phyloP scores from a whole-genome alignment of 2,113 vertebrate species.

The Carassius carassius region DNA sequence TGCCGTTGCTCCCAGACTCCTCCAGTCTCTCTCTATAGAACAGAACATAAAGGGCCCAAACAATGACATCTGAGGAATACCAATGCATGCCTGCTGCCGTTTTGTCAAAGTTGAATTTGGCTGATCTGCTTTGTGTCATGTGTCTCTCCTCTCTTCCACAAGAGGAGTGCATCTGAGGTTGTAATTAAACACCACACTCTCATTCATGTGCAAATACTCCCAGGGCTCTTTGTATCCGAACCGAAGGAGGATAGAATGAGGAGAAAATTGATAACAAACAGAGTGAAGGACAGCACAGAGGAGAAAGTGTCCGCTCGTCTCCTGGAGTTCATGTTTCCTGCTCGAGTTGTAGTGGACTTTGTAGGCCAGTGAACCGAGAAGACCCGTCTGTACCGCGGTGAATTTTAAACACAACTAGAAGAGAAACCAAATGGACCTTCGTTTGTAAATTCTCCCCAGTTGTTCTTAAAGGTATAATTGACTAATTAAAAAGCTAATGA shows the following conservation, averaged over 20 bases:
- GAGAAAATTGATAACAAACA: constrained; percentile 31
- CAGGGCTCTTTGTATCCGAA: constrained; percentile 29
- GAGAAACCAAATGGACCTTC: not conserved
- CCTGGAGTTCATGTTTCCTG: constrained; percentile 11
- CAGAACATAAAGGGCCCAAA: constrained; percentile 23
- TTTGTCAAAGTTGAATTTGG: constrained; percentile 44
- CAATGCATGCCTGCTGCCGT: constrained; percentile 17
- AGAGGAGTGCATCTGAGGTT: constrained; percentile 10
- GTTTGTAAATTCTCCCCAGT: not conserved
- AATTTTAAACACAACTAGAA: constrained; percentile 19
- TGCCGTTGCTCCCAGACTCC: not conserved
- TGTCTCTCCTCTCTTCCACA: constrained; percentile 7
- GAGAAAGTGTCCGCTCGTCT: constrained; percentile 21
- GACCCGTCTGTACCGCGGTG: not conserved
- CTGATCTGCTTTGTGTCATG: constrained; percentile 38
- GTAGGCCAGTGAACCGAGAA: constrained; percentile 23
- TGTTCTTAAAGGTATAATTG: constrained; percentile 3
- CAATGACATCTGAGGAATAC: constrained; percentile 30
- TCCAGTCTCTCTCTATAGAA: constrained; percentile 1
- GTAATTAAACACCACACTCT: constrained; percentile 35
- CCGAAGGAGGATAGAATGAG: not conserved
- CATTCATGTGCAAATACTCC: constrained; percentile 40
- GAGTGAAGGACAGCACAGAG: not conserved
- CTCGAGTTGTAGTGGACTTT: constrained; percentile 16
- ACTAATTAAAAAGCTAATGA: constrained; percentile 22